Percentiles rank a stretch among this genome's conserved stretches.
Conservation (phyloP, 2,888 invertebrate species). For the Parascotia fuliginaria region DNA sequence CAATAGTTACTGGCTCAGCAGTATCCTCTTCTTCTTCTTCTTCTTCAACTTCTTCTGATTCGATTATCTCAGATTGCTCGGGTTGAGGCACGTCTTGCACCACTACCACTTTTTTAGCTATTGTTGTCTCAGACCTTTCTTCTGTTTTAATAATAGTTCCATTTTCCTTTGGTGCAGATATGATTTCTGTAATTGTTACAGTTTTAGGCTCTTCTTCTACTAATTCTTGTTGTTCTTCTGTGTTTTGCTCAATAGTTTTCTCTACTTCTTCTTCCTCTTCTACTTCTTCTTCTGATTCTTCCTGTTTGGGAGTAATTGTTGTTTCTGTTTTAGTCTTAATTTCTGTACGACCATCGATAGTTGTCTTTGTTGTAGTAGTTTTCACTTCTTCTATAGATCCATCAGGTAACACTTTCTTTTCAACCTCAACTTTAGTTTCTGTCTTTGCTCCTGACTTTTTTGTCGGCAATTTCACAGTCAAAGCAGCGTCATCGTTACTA, state of each 20-base stretch:
- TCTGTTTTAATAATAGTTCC: constrained; percentile 62
- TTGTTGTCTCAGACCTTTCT: constrained; percentile 67
- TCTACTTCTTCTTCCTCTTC: constrained; percentile 63
- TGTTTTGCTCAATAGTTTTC: constrained; percentile 42
- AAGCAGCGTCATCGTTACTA: constrained; percentile 61
- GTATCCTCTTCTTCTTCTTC: constrained; percentile 50
- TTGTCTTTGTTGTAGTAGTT: constrained; percentile 77
- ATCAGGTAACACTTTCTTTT: constrained; percentile 71
- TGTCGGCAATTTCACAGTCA: constrained; percentile 70
- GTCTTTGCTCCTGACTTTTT: constrained; percentile 76
- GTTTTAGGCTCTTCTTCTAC: constrained; percentile 41
- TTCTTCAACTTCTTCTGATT: constrained; percentile 50
- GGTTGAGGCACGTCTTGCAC: constrained; percentile 60
- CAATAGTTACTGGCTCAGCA: constrained; percentile 45
- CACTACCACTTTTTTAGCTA: constrained; percentile 67
- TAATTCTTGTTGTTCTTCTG: constrained; percentile 39
- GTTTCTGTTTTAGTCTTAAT: constrained; percentile 76
- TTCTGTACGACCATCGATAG: constrained; percentile 75
- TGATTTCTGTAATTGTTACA: constrained; percentile 37
- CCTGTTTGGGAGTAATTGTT: constrained; percentile 71
- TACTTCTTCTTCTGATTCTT: constrained; percentile 62
- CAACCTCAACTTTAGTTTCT: constrained; percentile 77
- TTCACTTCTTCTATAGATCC: constrained; percentile 74
- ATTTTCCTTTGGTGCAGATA: constrained; percentile 47
- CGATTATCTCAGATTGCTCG: constrained; percentile 51